Percentiles rank a stretch among this genome's conserved stretches.
phyloP scores from a whole-genome alignment of 37 sponge, comb jelly and placozoan species.

The Cladorhizidae sp. region DNA sequence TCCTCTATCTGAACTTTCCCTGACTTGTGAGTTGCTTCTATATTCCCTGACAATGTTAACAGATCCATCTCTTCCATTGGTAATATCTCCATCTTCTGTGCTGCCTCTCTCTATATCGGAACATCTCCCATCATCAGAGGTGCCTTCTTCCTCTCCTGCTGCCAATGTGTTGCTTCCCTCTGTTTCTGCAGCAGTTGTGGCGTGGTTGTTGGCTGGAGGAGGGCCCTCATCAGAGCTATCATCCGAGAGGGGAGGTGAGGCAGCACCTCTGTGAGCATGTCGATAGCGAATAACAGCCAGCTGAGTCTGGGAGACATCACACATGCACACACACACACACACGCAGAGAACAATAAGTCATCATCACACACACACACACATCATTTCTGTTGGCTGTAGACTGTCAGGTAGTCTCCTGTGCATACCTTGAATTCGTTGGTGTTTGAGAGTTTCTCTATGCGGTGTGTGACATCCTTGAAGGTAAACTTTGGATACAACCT shows the following conservation, averaged over 20 bases:
- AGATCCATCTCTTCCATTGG: not conserved
- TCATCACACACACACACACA: not conserved
- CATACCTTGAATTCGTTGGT: constrained; percentile 80
- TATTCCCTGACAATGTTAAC: not conserved
- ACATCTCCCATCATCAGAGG: not conserved
- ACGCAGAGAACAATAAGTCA: not conserved
- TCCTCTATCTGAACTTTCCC: not conserved
- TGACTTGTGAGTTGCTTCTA: too few species aligned
- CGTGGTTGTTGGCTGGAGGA: not conserved
- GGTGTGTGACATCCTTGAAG: constrained; percentile 62
- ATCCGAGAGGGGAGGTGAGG: constrained; percentile 30
- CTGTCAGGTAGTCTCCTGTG: too few species aligned
- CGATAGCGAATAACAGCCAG: constrained; percentile 26
- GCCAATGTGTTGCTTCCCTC: not conserved
- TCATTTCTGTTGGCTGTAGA: too few species aligned
- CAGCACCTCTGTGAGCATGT: constrained; percentile 7
- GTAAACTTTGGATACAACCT: constrained; percentile 77
- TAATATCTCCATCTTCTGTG: not conserved
- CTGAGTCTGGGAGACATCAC: constrained; percentile 1
- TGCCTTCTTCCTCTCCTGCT: not conserved
- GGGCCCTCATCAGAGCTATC: constrained; percentile 5
- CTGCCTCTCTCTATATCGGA: constrained; percentile 1
- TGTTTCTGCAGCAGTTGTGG: not conserved
- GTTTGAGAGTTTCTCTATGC: constrained; percentile 63
- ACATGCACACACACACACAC: not conserved